phyloP scores from a whole-genome alignment of 2,113 vertebrate species.

The Megaleporinus macrocephalus region DNA sequence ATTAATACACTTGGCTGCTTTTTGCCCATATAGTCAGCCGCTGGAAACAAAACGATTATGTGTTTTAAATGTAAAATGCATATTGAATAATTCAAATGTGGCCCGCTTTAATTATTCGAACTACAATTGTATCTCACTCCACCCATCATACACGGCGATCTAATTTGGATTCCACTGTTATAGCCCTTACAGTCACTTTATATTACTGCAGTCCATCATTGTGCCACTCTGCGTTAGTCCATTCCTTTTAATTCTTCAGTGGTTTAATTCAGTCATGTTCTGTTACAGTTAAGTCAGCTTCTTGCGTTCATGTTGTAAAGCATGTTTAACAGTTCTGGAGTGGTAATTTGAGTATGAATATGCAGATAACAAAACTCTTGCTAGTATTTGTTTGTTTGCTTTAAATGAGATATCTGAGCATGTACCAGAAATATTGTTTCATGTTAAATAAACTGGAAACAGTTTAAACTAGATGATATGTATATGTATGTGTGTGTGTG shows the following conservation, averaged over 20 bases:
- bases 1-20: not conserved
- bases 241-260: not conserved
- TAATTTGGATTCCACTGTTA: not conserved
- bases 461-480: no score
- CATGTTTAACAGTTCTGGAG: not conserved
- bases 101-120: not conserved
- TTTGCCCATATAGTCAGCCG: not conserved
- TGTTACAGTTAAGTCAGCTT: not conserved
- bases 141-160: not conserved
- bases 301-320: not conserved
- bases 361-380: no score
- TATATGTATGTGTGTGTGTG: no score
- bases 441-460: no score
- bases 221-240: not conserved
- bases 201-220: slow-evolving; percentile 6
- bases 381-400: no score
- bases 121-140: not conserved
- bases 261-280: not conserved
- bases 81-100: not conserved
- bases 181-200: not conserved
- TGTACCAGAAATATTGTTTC: no score
- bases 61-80: not conserved
- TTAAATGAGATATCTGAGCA: no score
- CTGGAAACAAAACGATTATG: not conserved
- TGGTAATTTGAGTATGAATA: no score